phyloP scores from a whole-genome alignment of 2,888 invertebrate species.

The Trichogramma dendrolimi region DNA sequence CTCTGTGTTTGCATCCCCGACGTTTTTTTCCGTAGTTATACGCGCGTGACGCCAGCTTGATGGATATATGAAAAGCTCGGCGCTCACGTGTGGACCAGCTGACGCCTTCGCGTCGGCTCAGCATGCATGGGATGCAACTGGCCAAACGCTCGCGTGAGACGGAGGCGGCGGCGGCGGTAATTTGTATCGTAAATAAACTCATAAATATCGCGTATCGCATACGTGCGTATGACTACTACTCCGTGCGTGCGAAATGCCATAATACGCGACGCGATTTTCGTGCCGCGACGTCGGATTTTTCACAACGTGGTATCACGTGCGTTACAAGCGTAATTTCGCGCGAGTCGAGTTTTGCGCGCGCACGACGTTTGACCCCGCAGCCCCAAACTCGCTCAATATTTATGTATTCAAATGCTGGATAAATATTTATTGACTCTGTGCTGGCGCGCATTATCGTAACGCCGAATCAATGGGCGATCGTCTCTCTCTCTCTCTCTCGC shows the following conservation, averaged over 20 bases:
- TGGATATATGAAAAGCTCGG: too few species aligned
- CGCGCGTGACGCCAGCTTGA: too few species aligned
- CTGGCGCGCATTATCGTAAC: slow-evolving; percentile 11
- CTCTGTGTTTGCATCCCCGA: slow-evolving; percentile 14
- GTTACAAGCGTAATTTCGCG: too few species aligned
- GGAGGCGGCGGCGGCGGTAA: background rate
- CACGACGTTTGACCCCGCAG: background rate
- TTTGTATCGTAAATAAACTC: background rate
- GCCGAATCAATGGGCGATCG: slow-evolving; percentile 4
- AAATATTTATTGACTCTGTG: slow-evolving; percentile 23
- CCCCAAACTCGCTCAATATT: slow-evolving; percentile 11
- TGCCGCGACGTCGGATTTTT: slow-evolving; percentile 26
- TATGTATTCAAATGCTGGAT: slow-evolving; percentile 8
- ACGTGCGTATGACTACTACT: background rate
- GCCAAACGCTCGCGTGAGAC: background rate
- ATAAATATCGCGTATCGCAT: background rate
- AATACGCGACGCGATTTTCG: slow-evolving; percentile 18
- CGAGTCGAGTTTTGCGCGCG: too few species aligned
- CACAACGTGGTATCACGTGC: slow-evolving; percentile 6
- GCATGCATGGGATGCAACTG: too few species aligned
- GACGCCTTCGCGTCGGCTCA: too few species aligned
- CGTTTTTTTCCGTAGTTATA: background rate
- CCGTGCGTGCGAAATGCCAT: background rate
- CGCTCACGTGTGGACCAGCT: too few species aligned
- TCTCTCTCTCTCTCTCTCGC: too few species aligned